Conservation (phyloP, 1,140 invertebrate genomes). For the Arctopsyche grandis region DNA sequence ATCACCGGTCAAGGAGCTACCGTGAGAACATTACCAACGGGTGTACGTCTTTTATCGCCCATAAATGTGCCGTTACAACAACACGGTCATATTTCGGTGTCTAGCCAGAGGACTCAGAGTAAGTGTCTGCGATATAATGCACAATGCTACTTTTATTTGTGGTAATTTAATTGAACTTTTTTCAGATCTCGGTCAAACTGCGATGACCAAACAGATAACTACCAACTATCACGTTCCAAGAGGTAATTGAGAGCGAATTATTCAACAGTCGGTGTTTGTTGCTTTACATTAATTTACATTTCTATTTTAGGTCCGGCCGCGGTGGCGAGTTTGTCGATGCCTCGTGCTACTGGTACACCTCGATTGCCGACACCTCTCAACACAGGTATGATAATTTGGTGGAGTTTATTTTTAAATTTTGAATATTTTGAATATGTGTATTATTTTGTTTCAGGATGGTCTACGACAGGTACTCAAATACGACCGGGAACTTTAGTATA, state of each 20-base stretch:
- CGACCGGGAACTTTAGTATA: conserved; percentile 40
- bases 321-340: conserved; percentile 48
- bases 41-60: conserved; percentile 42
- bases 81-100: conserved; percentile 31
- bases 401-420: background rate
- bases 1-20: conserved; percentile 25
- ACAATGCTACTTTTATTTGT: background rate
- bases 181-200: conserved; percentile 19
- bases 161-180: background rate
- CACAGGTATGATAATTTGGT: conserved; percentile 13
- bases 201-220: conserved; percentile 46
- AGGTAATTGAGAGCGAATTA: conserved; percentile 37
- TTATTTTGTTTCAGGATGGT: conserved; percentile 41
- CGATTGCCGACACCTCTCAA: conserved; percentile 37
- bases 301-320: conserved; percentile 46
- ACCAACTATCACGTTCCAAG: conserved; percentile 53
- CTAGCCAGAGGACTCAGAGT: conserved; percentile 36
- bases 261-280: background rate
- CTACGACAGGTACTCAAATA: conserved; percentile 37
- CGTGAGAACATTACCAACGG: conserved; percentile 39
- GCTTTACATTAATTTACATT: conserved; percentile 8
- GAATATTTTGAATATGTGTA: background rate
- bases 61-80: conserved; percentile 47
- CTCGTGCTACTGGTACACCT: conserved; percentile 44
- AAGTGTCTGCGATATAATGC: conserved; percentile 16